Base-by-base conservation (phyloP, 2,113 vertebrate genomes). In the Onychorhynchus coronatus region DNA sequence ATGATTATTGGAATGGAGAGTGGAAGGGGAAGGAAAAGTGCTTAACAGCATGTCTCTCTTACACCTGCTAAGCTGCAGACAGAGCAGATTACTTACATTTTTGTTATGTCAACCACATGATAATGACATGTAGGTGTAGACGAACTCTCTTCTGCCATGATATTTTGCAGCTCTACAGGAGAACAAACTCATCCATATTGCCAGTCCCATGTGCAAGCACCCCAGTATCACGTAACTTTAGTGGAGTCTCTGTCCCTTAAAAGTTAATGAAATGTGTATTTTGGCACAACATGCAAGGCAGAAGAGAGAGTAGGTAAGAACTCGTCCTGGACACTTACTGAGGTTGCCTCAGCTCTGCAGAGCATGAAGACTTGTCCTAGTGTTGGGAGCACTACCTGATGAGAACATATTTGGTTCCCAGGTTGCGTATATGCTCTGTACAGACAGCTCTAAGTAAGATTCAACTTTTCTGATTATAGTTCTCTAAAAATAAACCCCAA, bases 51-150 rank as follows among this genome's bases (percentile, higher is more conserved):
- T 49, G 71, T 74, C 49, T 42, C 62, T 58, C 79, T 82, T 52
- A 72, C 33, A 47, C 12, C 58, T 80, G 70, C 85, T 77, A 50
- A 75, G 31, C 62, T 61, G 47, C 41, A 86, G 49, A 13, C 20
- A 77, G 88, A 84, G 62, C 10, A 59, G 28, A 25, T 33, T 75
- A 41, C 53, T 65, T 66, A 27, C 30, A 44, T 55, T 63, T 71
- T 37, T 11, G 27, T 37, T 11, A 13, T 3, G 27, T 7, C 46
- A 80, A 37, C 28, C n/a, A 17, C 0, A 0, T 30, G 56, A 7
- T 53, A 47, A 75, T 46, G 47, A 71, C 25, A 10, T 41, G 19
- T 44, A 74, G 12, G 28, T 28, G 22, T 11, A 61, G 66, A 39
- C 16, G 63, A 91, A 59, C 8, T 27, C 19, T 52, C 42, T 67